Conservation (phyloP, 2,888 invertebrate species). For the Corythucha ciliata region DNA sequence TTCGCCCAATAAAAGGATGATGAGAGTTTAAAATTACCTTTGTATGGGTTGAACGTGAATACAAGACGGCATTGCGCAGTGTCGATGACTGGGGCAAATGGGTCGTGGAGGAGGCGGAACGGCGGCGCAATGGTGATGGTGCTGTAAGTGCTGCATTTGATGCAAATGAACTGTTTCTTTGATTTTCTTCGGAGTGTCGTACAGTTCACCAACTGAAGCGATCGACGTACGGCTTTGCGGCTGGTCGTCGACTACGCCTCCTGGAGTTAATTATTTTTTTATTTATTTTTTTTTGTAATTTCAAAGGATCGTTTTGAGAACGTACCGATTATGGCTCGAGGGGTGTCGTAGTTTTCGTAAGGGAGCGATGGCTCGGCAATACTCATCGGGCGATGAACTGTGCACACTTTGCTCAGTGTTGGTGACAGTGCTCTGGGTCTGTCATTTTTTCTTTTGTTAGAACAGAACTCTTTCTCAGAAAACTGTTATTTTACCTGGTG, state of each 20-base stretch:
- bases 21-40: too few relatives aligned
- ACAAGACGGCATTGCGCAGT: too few relatives aligned
- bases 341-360: conserved; percentile 65
- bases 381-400: too few relatives aligned
- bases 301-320: too few relatives aligned
- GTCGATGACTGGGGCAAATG: too few relatives aligned
- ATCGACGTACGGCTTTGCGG: conserved; percentile 18
- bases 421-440: conserved; percentile 5
- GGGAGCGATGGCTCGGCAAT: conserved; percentile 13
- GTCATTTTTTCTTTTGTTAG: too few relatives aligned
- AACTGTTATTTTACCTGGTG: not conserved
- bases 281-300: conserved; percentile 18
- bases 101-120: not conserved
- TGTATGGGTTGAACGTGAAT: too few relatives aligned
- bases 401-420: not conserved
- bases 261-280: too few relatives aligned
- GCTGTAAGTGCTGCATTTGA: conserved; percentile 8
- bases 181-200: conserved; percentile 33
- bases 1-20: too few relatives aligned
- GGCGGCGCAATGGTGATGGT: conserved; percentile 8
- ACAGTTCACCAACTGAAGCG: conserved; percentile 27
- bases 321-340: conserved; percentile 39
- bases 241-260: not conserved
- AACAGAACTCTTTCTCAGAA: too few relatives aligned
- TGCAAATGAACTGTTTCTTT: conserved; percentile 25